phyloP scores from a whole-genome alignment of 1,140 invertebrate species.

The Leptopilina boulardi region DNA sequence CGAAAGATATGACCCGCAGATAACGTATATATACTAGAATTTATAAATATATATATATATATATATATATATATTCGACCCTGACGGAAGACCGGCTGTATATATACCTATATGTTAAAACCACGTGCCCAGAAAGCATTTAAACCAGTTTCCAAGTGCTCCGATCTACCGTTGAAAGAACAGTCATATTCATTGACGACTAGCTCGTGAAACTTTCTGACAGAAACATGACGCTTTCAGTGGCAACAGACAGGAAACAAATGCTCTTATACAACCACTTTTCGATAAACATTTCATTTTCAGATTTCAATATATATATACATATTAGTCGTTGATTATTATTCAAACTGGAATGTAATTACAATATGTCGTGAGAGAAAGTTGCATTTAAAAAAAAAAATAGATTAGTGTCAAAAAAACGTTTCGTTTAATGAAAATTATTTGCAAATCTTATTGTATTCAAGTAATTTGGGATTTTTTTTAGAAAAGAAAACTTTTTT shows the following conservation, averaged over 20 bases:
- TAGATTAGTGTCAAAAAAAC: too few relatives aligned
- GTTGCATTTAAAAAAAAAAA: too few relatives aligned
- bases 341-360: background rate
- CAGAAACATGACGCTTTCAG: constrained; percentile 31
- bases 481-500: too few relatives aligned
- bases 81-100: constrained; percentile 57
- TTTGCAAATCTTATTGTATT: too few relatives aligned
- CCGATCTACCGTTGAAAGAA: constrained; percentile 33
- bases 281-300: constrained; percentile 17
- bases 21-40: constrained; percentile 50
- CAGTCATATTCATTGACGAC: constrained; percentile 58
- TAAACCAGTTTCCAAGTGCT: constrained; percentile 60
- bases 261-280: constrained; percentile 20
- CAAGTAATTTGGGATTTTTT: too few relatives aligned
- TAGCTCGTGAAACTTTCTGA: constrained; percentile 29
- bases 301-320: background rate
- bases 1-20: constrained; percentile 65
- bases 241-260: constrained; percentile 31
- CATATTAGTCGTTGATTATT: background rate
- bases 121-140: constrained; percentile 68
- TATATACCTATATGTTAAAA: constrained; percentile 63
- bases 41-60: background rate
- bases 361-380: background rate
- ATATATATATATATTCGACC: constrained; percentile 62
- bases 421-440: too few relatives aligned